Evolutionary conservation across 2,888 invertebrate genomes (phyloP), one percentile per base, ranked within the genome.

Genomic region (Beris morrisii): DNA sequence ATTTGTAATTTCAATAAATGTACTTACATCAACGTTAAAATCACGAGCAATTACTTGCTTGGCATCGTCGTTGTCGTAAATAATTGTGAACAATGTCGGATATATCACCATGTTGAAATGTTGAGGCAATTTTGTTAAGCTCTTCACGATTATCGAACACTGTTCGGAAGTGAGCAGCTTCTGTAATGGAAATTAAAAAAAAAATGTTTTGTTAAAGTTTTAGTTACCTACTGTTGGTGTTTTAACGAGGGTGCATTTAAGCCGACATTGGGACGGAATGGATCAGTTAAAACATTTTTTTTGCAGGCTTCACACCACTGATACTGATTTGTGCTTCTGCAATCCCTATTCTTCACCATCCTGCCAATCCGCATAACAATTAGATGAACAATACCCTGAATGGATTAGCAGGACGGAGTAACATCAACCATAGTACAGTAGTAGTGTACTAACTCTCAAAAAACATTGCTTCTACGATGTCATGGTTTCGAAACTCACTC

Each of bases 1-100:
- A 38, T 1, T 38, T 38, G 9, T 38, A 22, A 45, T 45, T 45
- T 2, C 2, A 7, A 44, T 22, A 22, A 22, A 22, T 22, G 30
- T 9, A 75, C 75, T 78, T 72, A 80, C 81, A 73, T 76, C 73
- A 72, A 81, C 70, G 74, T 77, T 77, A 72, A 80, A 81, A 71
- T 80, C 79, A 71, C 74, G 76, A 57, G 77, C 73, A 71, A 81
- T 75, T 69, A 78, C 73, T 75, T 75, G 75, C 70, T 78, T 76
- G 46, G 80, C 80, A 43, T 75, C 72, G 5, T 75, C 72, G 76
- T 81, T 80, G 71, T 78, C 76, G 71, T 74, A 77, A 71, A 76
- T 79, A 68, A 80, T 75, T 28, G 78, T 78, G 65, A 80, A 76
- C 71, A 81, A 71, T 67, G 80, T 79, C 58, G 81, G 81, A 75